Evolutionary conservation across 30 jellyfish, hydroid and myxozoan genomes (phyloP).

Genomic region (Aurelia sp.): DNA sequence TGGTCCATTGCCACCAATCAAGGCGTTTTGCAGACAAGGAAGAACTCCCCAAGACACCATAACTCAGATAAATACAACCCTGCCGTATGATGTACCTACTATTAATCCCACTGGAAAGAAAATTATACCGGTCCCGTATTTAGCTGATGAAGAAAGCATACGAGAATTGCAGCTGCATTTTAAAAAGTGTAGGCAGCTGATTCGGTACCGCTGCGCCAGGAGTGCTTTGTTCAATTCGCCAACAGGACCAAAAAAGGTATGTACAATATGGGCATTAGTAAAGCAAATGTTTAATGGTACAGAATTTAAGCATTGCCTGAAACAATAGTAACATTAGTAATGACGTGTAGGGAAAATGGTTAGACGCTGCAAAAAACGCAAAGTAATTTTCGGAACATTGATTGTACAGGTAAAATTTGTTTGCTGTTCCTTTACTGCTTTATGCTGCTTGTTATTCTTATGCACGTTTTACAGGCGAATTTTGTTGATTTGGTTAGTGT

Average conservation of each 20-base stretch:
- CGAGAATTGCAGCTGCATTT: conserved; percentile 85
- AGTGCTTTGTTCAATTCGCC: conserved; percentile 89
- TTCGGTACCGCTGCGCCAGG: conserved; percentile 85
- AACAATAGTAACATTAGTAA: too few relatives aligned
- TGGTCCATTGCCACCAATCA: conserved; percentile 88
- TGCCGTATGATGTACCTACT: conserved; percentile 58
- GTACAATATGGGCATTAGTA: background rate
- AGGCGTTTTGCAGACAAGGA: conserved; percentile 92
- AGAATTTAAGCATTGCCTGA: too few relatives aligned
- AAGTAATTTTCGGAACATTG: too few relatives aligned
- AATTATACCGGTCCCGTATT: conserved; percentile 67
- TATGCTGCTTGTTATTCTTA: too few relatives aligned
- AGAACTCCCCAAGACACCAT: conserved; percentile 83
- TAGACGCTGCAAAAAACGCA: too few relatives aligned
- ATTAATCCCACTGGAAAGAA: conserved; percentile 76
- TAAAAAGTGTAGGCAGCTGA: conserved; percentile 69
- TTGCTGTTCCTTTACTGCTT: too few relatives aligned
- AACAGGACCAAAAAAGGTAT: conserved; percentile 76
- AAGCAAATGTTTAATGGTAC: too few relatives aligned
- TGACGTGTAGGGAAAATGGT: too few relatives aligned
- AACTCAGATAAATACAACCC: conserved; percentile 92
- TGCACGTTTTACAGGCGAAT: too few relatives aligned
- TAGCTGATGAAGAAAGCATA: conserved; percentile 85
- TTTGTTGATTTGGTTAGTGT: too few relatives aligned
- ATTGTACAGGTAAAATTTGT: too few relatives aligned